These are phyloP conservation scores for Gymnodraco acuticeps DNA, from an alignment of 2,797 vertebrate genomes.

Conservation along the genomic window DNA sequence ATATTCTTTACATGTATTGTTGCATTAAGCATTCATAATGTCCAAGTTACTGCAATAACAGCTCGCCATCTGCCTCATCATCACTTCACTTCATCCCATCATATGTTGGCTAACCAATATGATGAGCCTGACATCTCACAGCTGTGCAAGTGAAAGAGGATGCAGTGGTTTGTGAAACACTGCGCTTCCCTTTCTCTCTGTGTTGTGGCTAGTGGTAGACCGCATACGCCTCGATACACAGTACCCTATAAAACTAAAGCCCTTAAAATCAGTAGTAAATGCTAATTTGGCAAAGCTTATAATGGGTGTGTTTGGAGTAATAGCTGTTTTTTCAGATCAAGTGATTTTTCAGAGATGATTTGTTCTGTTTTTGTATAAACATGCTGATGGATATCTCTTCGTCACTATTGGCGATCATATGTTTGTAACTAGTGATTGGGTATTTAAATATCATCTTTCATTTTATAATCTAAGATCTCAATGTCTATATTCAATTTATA, in stretches of 20 bases:
- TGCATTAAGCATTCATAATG: too few species aligned
- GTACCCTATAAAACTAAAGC: background rate
- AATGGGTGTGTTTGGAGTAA: background rate
- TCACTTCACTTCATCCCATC: slow-evolving; percentile 3
- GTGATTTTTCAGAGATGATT: background rate
- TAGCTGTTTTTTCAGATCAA: background rate
- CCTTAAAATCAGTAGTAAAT: background rate
- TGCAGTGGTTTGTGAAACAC: slow-evolving; percentile 24
- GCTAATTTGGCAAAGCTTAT: slow-evolving; percentile 6
- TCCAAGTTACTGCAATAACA: background rate
- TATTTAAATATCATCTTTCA: background rate
- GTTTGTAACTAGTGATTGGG: background rate
- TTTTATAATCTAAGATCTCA: background rate
- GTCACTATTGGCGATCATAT: background rate
- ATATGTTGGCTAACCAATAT: background rate
- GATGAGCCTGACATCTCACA: slow-evolving; percentile 8
- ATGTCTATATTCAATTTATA: background rate
- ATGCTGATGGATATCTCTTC: background rate
- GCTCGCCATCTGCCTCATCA: slow-evolving; percentile 29
- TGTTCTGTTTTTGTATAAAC: background rate
- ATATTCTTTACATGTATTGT: too few species aligned
- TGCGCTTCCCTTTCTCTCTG: slow-evolving; percentile 26
- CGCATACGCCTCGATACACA: slow-evolving; percentile 2
- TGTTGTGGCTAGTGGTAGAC: slow-evolving; percentile 50
- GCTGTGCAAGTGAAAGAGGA: slow-evolving; percentile 43